phyloP scores from a whole-genome alignment of 2,888 invertebrate genomes.

The Polietes domitor region DNA sequence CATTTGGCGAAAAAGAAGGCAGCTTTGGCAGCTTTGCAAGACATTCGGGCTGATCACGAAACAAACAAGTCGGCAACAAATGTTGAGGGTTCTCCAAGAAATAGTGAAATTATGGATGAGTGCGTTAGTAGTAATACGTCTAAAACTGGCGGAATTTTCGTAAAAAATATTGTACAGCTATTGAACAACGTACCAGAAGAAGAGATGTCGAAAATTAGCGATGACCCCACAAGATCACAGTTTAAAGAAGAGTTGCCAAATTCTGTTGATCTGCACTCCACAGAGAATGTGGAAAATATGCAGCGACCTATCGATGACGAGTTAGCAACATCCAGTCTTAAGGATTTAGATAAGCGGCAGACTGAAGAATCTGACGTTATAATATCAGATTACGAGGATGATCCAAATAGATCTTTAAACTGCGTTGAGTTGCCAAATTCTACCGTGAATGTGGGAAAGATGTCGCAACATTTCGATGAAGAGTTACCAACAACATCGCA shows the following conservation, averaged over 20 bases:
- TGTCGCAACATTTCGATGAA: too few relatives aligned
- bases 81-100: too few relatives aligned
- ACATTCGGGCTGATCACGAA: too few relatives aligned
- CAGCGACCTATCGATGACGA: too few relatives aligned
- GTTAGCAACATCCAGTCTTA: too few relatives aligned
- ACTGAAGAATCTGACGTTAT: too few relatives aligned
- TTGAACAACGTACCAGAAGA: neutral
- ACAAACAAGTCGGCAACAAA: neutral
- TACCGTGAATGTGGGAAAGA: too few relatives aligned
- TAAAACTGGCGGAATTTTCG: neutral
- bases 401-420: neutral
- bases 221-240: neutral
- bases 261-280: too few relatives aligned
- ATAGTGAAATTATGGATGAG: too few relatives aligned
- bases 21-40: neutral
- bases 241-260: neutral
- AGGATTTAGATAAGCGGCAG: too few relatives aligned
- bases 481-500: neutral
- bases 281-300: too few relatives aligned
- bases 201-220: neutral
- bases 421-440: neutral
- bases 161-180: neutral
- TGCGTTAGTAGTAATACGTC: too few relatives aligned
- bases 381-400: neutral
- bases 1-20: constrained; percentile 23